Evolutionary conservation across 2,113 vertebrate genomes (phyloP), one percentile per base, ranked within the genome.

Genomic region (Myiozetetes cayanensis): DNA sequence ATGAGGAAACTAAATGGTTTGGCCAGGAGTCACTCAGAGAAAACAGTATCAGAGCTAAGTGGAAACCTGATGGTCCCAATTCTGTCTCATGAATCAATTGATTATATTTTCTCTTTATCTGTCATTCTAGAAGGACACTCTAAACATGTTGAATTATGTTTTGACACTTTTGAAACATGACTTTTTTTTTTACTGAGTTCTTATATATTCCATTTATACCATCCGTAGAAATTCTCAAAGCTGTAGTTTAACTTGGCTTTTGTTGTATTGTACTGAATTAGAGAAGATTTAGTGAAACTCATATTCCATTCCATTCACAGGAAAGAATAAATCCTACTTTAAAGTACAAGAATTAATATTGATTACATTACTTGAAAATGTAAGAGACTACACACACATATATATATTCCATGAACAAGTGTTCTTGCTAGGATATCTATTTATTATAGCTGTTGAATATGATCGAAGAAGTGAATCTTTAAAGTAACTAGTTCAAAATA

Each of bases 291-390:
- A 90, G 70, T 92, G 73, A 89, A 93, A 85, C n/a, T 81, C 65
- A 79, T 88, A 78, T 89, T 83, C 79, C 27, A 55, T 47, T 66
- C 46, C 65, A 75, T 92, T 96, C 70, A 70, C 10, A 81, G 15
- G 46, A 58, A 90, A 68, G 35, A 94, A 95, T 86, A 68, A 93
- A 74, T 88, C 76, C 86, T 83, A 63, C 35, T 93, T 94, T 90
- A 62, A 41, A 74, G n/a, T 53, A 43, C 44, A 95, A 91, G 41
- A 92, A 96, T 93, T 94, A 93, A 94, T 95, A 95, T 93, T 11
- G 28, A 96, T 92, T 81, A 31, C 49, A 84, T 90, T 92, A 81
- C 76, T 94, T 75, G 73, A 93, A 93, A 96, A 91, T 56, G 30
- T 77, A 74, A 70, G 74, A 93, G 55, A 53, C 37, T 75, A 31